Base-by-base conservation (phyloP, 2,113 vertebrate genomes). In the Danionella cerebrum region DNA sequence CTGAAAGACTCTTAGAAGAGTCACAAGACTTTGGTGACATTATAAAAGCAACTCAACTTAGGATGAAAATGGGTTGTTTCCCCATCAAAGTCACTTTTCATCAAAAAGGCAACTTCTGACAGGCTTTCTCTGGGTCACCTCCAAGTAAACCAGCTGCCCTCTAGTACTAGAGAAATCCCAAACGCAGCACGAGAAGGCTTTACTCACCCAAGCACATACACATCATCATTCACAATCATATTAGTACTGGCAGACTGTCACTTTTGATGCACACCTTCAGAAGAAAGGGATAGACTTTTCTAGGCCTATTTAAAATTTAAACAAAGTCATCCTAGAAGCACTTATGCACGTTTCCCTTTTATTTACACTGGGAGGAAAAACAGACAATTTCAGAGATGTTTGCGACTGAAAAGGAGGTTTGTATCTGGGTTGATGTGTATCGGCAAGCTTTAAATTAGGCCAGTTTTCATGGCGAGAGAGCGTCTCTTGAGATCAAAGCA, bases 211-310 rank as follows among this genome's bases (percentile, higher is more conserved):
- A 18, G 51, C 51, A 53, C 27, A 57, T 54, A 39, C 44, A 54
- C 22, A 31, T 73, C 39, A 67, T 33, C 50, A 35, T 62, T 53
- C 25, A 38, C 44, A 51, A 25, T 19, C 22, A 47, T 38, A 45
- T 65, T 60, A 68, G 24, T 54, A 41, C 53, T 65, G 68, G 64
- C 68, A 71, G 25, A 25, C 13, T 65, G 50, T 53, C 68, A 65
- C 38, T 68, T 50, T 60, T 38, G 44, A 42, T 57, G 16, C 41
- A 50, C 50, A 69, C 58, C 58, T 63, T 57, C 58, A 73, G n/a
- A 18, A 68, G 60, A 39, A 63, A 42, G 41, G 5, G 68, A 25
- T 44, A 69, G 24, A 18, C 7, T 50, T 50, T n/a, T 22, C 22
- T 11, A 36, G 27, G 38, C 25, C 35, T 33, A 31, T 60, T 69